Evolutionary conservation across 2,113 vertebrate species (phyloP).

Genomic region (Phycodurus eques): DNA sequence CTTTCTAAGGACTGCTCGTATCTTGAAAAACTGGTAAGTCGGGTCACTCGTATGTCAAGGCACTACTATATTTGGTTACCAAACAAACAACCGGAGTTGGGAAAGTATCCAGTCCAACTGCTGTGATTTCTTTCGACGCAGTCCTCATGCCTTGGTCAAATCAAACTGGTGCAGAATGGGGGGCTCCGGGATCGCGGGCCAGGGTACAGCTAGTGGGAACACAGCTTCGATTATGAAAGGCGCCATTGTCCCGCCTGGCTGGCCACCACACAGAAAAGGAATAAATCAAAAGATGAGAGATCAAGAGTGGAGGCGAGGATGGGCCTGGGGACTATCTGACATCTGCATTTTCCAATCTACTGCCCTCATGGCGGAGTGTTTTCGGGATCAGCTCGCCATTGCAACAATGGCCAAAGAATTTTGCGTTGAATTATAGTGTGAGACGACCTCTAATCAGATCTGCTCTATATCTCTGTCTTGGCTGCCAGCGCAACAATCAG

Average conservation of each 20-base stretch:
- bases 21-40: no score
- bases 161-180: slow-evolving; percentile 42
- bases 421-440: slow-evolving; percentile 21
- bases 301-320: slow-evolving; percentile 56
- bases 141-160: slow-evolving; percentile 43
- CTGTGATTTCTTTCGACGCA: slow-evolving; percentile 12
- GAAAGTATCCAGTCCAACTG: neutral
- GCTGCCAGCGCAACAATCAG: neutral
- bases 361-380: slow-evolving; percentile 38
- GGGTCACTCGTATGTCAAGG: no score
- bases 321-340: slow-evolving; percentile 46
- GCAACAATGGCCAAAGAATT: slow-evolving; percentile 22
- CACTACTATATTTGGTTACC: no score
- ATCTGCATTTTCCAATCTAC: slow-evolving; percentile 64
- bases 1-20: no score
- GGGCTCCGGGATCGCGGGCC: slow-evolving; percentile 44
- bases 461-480: slow-evolving; percentile 6
- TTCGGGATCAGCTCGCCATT: slow-evolving; percentile 41
- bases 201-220: slow-evolving; percentile 57
- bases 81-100: neutral
- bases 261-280: slow-evolving; percentile 66
- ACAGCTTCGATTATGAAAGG: slow-evolving; percentile 60
- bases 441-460: slow-evolving; percentile 28
- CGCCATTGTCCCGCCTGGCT: slow-evolving; percentile 61
- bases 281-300: slow-evolving; percentile 69